Conservation (phyloP, 2,888 invertebrate genomes). For the Beris chalybata region DNA sequence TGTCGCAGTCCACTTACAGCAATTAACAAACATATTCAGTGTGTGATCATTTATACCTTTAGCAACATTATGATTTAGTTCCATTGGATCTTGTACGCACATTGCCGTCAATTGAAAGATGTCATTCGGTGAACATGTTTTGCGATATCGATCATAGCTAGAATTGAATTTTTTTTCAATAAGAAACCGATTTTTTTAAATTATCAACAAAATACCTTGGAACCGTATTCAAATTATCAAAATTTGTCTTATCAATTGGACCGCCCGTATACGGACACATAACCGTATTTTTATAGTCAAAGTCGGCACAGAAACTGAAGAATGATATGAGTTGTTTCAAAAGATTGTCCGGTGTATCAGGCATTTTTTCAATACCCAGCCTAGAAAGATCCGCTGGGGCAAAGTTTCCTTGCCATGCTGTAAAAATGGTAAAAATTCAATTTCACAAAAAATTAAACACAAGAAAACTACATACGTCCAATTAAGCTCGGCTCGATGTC, state of each 20-base stretch:
- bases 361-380: conserved; percentile 42
- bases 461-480: conserved; percentile 53
- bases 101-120: conserved; percentile 49
- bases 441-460: conserved; percentile 12
- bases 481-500: conserved; percentile 48
- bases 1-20: conserved; percentile 5
- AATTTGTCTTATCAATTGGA: conserved; percentile 32
- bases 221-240: conserved; percentile 41
- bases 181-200: background rate
- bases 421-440: background rate
- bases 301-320: conserved; percentile 55
- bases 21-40: background rate
- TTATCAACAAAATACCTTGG: conserved; percentile 45
- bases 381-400: conserved; percentile 43
- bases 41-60: conserved; percentile 47
- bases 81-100: conserved; percentile 65
- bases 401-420: conserved; percentile 51
- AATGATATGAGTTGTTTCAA: conserved; percentile 51
- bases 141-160: conserved; percentile 46
- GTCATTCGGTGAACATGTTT: conserved; percentile 34
- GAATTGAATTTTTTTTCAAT: background rate
- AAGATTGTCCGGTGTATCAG: conserved; percentile 40
- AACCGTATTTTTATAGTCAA: conserved; percentile 52
- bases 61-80: conserved; percentile 62
- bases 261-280: conserved; percentile 55